Evolutionary conservation across 2,888 invertebrate species (phyloP).

Genomic region (Stenodema calcarata): DNA sequence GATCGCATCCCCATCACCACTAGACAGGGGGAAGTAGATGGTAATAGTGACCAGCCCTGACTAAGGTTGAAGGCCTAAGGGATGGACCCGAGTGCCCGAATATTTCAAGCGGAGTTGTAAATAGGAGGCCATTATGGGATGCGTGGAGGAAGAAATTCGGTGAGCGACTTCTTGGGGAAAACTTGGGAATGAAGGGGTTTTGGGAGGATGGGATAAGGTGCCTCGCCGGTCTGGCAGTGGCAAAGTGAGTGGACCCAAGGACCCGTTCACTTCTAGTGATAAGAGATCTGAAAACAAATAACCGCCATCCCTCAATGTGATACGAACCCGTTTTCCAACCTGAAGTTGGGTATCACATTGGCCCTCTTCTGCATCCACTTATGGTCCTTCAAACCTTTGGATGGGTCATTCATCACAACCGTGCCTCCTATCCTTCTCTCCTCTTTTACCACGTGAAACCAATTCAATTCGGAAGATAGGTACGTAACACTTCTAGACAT

Average conservation of each 20-base stretch:
- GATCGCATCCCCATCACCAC: neutral
- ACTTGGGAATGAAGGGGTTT: neutral
- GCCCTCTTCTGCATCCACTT: neutral
- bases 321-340: neutral
- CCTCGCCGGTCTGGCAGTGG: neutral
- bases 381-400: neutral
- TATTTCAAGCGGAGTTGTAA: constrained; percentile 21
- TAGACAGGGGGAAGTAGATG: neutral
- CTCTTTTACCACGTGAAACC: neutral
- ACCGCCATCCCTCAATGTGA: neutral
- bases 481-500: too few relatives aligned
- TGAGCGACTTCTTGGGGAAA: neutral
- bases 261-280: neutral
- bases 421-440: neutral
- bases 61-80: neutral
- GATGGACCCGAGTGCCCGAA: constrained; percentile 7
- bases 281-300: constrained; percentile 19
- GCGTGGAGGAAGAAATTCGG: neutral
- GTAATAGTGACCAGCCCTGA: neutral
- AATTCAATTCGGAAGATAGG: neutral
- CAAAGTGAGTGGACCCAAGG: constrained; percentile 5
- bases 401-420: neutral
- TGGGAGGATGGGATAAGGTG: neutral
- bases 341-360: neutral
- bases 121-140: constrained; percentile 8